A percentile compares a stretch with the other conserved stretches of the same genome.
Conservation (phyloP, 2,888 invertebrate species). For the Drosophila mettleri region DNA sequence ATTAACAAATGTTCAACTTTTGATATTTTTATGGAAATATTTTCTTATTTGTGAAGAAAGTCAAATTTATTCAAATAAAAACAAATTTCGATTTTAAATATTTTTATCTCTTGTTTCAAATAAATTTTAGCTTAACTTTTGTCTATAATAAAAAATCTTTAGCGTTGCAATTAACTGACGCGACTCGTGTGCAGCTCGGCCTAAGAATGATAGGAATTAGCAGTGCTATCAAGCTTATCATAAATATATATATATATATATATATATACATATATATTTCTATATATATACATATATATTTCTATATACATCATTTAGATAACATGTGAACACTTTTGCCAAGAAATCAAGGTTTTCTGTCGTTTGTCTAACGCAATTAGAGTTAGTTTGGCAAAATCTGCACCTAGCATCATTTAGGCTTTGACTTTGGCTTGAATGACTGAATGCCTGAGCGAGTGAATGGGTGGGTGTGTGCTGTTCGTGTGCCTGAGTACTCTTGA, state of each 20-base stretch:
- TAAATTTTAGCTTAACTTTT: no score
- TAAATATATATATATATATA: neutral
- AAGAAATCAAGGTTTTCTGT: conserved; percentile 3
- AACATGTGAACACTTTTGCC: neutral
- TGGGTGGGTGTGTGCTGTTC: conserved; percentile 29
- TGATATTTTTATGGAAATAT: no score
- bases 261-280: neutral
- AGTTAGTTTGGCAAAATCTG: conserved; percentile 55
- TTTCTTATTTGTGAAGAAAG: no score
- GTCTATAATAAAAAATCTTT: neutral
- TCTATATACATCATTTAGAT: neutral
- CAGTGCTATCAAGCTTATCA: neutral
- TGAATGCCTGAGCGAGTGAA: conserved; percentile 8
- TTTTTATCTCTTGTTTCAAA: no score
- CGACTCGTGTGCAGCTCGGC: neutral
- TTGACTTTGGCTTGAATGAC: conserved; percentile 20
- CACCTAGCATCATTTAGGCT: conserved; percentile 39
- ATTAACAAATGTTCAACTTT: no score
- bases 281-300: neutral
- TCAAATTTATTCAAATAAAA: no score
- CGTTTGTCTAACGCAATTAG: conserved; percentile 35
- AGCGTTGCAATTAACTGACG: neutral
- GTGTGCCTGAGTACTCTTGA: conserved; percentile 14
- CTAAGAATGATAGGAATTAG: neutral
- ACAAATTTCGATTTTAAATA: no score